Evolutionary conservation across 2,888 invertebrate species (phyloP), one percentile per base, ranked within the genome.

Genomic region (Lordiphosa fenestrarum): DNA sequence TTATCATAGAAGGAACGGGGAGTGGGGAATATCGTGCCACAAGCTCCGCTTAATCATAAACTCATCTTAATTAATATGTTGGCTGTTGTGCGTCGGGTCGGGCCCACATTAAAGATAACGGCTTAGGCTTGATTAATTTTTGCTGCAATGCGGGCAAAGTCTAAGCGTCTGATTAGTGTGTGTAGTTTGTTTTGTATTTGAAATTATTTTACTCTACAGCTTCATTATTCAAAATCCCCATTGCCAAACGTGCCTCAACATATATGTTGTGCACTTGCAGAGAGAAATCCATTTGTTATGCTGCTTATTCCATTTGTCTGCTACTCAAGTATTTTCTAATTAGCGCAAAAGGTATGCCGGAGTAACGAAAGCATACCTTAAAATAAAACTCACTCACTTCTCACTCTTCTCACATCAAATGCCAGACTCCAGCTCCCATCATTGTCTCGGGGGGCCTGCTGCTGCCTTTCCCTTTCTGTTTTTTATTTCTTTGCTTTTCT

Each of bases 41-140:
- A 51, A 36, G 12, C 60, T 50, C 38, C 56, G 35, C 73, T 73
- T 81, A 58, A 84, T 81, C 73, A 77, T 81, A 80, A 80, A 62
- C 81, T 62, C 66, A 66, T 66, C 71, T 76, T 73, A 77, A 84
- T 83, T 77, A 83, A 80, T 73, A 73, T 56, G 73, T 53, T 64
- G 48, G 30, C 57, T 50, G 38, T 49, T 46, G 42, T 42, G 33
- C 30, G 47, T 30, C 36, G 49, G 30, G 51, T 13, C 49, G 47
- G 40, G 50, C 44, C 84, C 41, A 81, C 81, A 84, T 84, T 82
- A 73, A 77, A 50, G 56, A 65, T 65, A 62, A 62, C 50, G 66
- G 57, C 66, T 63, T 65, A 63, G 49, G 36, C 57, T 40, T 55
- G 62, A 44, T 44, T 44, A 44, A 44, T 44, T 15, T 44, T 33